Percentiles rank a stretch among this genome's conserved stretches.
Conservation (phyloP, 2,797 vertebrate species). For the Channa striata region DNA sequence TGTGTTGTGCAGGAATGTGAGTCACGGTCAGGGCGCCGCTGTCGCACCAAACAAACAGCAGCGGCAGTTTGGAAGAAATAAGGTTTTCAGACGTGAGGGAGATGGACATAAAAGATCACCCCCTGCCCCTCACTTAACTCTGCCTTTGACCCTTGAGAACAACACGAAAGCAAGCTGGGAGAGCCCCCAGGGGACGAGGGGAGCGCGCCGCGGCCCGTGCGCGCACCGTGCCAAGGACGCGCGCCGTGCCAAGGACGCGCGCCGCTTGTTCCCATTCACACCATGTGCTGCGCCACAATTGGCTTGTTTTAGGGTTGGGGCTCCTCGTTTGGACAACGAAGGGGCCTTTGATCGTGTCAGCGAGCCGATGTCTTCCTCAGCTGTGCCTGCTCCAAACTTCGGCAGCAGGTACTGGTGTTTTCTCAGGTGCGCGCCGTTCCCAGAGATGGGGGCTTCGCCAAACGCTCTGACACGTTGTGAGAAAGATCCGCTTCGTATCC, state of each 20-base stretch:
- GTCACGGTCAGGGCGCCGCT: conserved; percentile 37
- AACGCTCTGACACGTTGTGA: conserved; percentile 88
- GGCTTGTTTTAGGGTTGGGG: conserved; percentile 52
- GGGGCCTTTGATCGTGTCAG: conserved; percentile 89
- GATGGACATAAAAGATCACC: conserved; percentile 73
- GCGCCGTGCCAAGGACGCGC: conserved; percentile 1
- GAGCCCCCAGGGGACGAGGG: conserved; percentile 71
- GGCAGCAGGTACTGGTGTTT: conserved; percentile 87
- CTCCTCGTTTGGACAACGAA: conserved; percentile 82
- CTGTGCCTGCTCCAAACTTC: conserved; percentile 87
- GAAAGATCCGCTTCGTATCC: conserved; percentile 84
- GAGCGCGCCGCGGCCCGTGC: conserved; percentile 13
- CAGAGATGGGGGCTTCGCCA: conserved; percentile 79
- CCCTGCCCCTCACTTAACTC: conserved; percentile 85
- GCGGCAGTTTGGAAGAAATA: conserved; percentile 76
- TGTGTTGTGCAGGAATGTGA: background rate
- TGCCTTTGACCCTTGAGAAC: conserved; percentile 83
- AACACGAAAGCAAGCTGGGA: conserved; percentile 57
- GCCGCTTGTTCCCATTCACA: background rate
- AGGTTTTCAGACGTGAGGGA: conserved; percentile 76
- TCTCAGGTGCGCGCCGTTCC: conserved; percentile 91
- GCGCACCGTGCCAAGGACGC: too few relatives aligned
- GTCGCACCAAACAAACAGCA: conserved; percentile 31
- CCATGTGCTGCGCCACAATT: conserved; percentile 76
- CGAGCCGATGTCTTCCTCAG: conserved; percentile 95